These are phyloP conservation scores for Hirtodrosophila duncani DNA, from an alignment of 2,888 invertebrate species.

Conservation along the genomic window DNA sequence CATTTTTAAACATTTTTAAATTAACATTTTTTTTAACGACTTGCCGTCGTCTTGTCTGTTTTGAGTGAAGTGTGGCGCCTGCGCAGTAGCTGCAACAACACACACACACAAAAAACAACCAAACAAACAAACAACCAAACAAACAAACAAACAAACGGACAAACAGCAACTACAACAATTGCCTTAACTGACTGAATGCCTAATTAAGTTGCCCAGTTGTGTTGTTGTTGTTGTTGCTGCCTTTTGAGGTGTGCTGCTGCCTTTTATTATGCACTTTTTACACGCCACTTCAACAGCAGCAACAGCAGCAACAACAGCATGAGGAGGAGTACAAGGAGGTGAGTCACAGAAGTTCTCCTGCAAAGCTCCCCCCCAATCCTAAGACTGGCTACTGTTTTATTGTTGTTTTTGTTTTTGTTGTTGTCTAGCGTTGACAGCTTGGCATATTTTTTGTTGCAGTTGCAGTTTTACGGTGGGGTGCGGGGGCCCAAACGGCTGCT, in stretches of 20 bases:
- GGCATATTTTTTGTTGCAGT: constrained; percentile 4
- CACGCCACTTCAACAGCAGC: constrained; percentile 22
- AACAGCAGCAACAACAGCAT: not conserved
- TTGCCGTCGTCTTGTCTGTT: too few relatives aligned
- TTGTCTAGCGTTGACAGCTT: constrained; percentile 7
- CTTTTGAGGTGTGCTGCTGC: too few relatives aligned
- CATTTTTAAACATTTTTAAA: too few relatives aligned
- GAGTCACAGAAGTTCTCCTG: constrained; percentile 4
- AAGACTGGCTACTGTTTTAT: constrained; percentile 10
- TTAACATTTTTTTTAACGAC: too few relatives aligned
- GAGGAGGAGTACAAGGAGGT: constrained; percentile 9
- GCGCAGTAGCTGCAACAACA: not conserved
- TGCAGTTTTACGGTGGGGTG: too few relatives aligned
- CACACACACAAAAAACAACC: too few relatives aligned
- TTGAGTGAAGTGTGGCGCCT: too few relatives aligned
- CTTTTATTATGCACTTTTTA: too few relatives aligned
- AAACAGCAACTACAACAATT: constrained; percentile 12
- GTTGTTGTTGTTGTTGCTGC: too few relatives aligned
- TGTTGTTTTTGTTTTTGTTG: not conserved
- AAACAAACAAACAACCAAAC: constrained; percentile 22
- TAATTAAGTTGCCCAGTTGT: too few relatives aligned
- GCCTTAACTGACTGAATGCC: too few relatives aligned
- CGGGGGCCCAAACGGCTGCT: too few relatives aligned
- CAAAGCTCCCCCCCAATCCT: constrained; percentile 1
- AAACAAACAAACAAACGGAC: constrained; percentile 15